Evolutionary conservation across 2,113 vertebrate genomes (phyloP).

Genomic region (Empidonax traillii): DNA sequence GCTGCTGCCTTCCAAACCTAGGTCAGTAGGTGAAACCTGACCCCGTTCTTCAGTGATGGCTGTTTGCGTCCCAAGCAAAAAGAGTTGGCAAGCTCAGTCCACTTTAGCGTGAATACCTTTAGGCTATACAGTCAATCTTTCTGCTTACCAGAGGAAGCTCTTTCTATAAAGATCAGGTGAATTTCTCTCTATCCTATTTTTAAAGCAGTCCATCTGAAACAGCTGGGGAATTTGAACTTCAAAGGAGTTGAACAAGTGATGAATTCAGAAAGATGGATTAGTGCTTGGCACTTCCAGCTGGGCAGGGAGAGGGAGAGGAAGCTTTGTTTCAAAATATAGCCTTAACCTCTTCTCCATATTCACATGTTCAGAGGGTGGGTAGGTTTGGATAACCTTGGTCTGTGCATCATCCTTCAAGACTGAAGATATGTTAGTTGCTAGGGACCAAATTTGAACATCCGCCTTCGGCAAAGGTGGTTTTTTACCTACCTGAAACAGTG

Average conservation of each 20-base stretch:
- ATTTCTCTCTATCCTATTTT: constrained; percentile 20
- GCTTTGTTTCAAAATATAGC: background rate
- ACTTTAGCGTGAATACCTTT: background rate
- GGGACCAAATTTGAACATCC: background rate
- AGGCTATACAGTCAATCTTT: background rate
- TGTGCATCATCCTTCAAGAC: background rate
- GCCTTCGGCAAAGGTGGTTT: background rate
- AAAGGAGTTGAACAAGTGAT: background rate
- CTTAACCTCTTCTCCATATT: background rate
- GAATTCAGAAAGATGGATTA: constrained; percentile 13
- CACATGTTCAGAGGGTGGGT: background rate
- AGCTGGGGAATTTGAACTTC: constrained; percentile 1
- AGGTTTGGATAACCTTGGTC: background rate
- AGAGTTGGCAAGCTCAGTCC: background rate
- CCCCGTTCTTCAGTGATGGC: background rate
- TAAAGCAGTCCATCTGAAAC: background rate
- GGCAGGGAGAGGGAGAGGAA: background rate
- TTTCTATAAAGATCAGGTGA: background rate
- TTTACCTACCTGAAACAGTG: background rate
- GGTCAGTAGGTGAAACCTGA: background rate
- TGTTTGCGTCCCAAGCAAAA: background rate
- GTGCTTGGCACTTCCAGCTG: background rate
- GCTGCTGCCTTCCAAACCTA: background rate
- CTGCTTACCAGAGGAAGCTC: background rate
- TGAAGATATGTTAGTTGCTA: background rate